Percentiles rank a stretch among this genome's conserved stretches.
Conservation (phyloP, 2,888 invertebrate genomes). For the Norana najaformis region DNA sequence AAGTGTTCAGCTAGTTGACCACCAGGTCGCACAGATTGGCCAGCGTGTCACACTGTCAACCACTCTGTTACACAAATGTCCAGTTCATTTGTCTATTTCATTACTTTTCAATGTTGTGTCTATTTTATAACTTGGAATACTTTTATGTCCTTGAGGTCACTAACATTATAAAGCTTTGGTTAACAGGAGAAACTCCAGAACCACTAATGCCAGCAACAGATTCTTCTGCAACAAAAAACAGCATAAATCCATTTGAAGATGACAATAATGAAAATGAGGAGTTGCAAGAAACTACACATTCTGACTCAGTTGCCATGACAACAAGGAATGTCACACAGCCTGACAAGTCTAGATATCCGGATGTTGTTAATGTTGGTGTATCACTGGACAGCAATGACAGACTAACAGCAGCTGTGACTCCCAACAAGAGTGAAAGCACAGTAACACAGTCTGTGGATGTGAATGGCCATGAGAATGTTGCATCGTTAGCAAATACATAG, state of each 20-base stretch:
- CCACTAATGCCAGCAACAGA: neutral
- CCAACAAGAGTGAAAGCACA: neutral
- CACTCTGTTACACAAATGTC: no score
- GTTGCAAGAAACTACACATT: neutral
- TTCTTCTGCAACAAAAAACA: neutral
- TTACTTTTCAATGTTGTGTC: neutral
- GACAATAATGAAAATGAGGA: conserved; percentile 4
- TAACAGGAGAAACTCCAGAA: conserved; percentile 17
- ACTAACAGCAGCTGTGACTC: neutral
- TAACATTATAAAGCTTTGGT: neutral
- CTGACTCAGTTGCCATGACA: neutral
- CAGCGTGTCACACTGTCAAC: neutral
- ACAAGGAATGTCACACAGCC: neutral
- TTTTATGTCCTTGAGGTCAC: neutral
- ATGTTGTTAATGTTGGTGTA: no score
- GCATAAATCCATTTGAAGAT: conserved; percentile 32
- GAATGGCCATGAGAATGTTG: neutral
- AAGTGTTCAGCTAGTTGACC: neutral
- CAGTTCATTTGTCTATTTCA: neutral
- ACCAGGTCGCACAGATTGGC: neutral
- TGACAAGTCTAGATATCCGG: conserved; percentile 4
- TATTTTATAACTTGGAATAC: neutral
- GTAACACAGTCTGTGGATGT: neutral
- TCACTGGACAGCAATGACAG: neutral
- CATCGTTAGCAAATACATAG: neutral